phyloP scores from a whole-genome alignment of 2,888 invertebrate species.

The Drosophila meridionalis region DNA sequence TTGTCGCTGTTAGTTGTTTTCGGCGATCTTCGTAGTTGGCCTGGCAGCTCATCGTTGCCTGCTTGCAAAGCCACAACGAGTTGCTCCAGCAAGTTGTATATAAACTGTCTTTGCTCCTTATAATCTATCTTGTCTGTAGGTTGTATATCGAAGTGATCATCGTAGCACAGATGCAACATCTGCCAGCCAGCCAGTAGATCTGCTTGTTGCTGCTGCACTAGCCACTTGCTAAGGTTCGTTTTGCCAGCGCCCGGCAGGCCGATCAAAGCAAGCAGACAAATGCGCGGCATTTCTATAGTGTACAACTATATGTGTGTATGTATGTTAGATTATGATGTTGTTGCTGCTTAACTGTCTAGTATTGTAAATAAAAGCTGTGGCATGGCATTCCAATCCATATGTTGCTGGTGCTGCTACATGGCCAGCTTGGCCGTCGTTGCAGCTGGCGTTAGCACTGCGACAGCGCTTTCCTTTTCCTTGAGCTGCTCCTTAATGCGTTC shows the following conservation, averaged over 20 bases:
- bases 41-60: slow-evolving; percentile 5
- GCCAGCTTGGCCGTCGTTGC: slow-evolving; percentile 30
- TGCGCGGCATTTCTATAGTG: slow-evolving; percentile 62
- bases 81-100: slow-evolving; percentile 54
- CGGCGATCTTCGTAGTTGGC: not conserved
- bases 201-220: slow-evolving; percentile 32
- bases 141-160: slow-evolving; percentile 62
- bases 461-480: slow-evolving; percentile 30
- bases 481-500: slow-evolving; percentile 38
- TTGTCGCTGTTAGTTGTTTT: slow-evolving; percentile 14
- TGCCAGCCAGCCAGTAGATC: slow-evolving; percentile 40
- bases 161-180: slow-evolving; percentile 80
- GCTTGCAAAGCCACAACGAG: slow-evolving; percentile 46
- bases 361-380: slow-evolving; percentile 59
- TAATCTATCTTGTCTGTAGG: slow-evolving; percentile 12
- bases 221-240: slow-evolving; percentile 72
- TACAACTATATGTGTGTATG: not conserved
- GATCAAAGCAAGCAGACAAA: slow-evolving; percentile 79
- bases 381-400: slow-evolving; percentile 37
- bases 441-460: slow-evolving; percentile 46
- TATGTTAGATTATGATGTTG: not conserved
- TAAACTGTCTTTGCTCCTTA: slow-evolving; percentile 63
- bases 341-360: slow-evolving; percentile 60
- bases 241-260: slow-evolving; percentile 83
- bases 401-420: slow-evolving; percentile 59